Conservation (phyloP, 2,797 vertebrate genomes). For the Bovichtus variegatus region DNA sequence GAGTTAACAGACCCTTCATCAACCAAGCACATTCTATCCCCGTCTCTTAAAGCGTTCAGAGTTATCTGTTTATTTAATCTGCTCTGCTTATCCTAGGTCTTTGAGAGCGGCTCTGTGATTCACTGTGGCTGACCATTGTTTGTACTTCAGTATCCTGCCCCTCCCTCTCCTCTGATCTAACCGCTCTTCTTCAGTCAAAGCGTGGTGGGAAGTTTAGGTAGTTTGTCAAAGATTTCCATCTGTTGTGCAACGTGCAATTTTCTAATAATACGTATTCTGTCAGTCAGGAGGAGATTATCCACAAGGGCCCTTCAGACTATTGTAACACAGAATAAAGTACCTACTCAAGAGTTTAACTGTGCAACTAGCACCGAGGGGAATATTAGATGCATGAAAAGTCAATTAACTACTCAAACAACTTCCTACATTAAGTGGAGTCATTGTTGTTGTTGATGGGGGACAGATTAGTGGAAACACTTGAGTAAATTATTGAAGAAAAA, state of each 20-base stretch:
- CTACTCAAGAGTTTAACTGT: not conserved
- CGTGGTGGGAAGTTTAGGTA: constrained; percentile 60
- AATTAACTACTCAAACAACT: constrained; percentile 1
- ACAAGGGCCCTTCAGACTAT: constrained; percentile 8
- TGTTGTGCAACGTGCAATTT: constrained; percentile 48
- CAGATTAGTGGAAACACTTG: not conserved
- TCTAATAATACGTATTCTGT: constrained; percentile 42
- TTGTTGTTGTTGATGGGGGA: not conserved
- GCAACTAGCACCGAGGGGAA: not conserved
- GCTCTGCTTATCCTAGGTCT: constrained; percentile 74
- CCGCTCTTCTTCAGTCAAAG: constrained; percentile 64
- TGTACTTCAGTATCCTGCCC: constrained; percentile 75
- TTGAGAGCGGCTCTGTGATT: constrained; percentile 77
- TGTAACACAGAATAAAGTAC: not conserved
- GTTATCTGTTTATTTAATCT: constrained; percentile 81
- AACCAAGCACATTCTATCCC: constrained; percentile 62
- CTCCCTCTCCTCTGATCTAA: constrained; percentile 72
- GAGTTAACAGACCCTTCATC: constrained; percentile 62
- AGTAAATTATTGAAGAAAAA: not conserved
- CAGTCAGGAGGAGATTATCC: constrained; percentile 32
- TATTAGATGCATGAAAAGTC: not conserved
- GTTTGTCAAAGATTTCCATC: constrained; percentile 63
- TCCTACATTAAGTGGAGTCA: not conserved
- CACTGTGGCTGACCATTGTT: constrained; percentile 78
- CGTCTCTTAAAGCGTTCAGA: constrained; percentile 67